A percentile compares a stretch with the other conserved stretches of the same genome.
Conservation (phyloP, 1,140 invertebrate genomes). For the Geopemphigus sp. region DNA sequence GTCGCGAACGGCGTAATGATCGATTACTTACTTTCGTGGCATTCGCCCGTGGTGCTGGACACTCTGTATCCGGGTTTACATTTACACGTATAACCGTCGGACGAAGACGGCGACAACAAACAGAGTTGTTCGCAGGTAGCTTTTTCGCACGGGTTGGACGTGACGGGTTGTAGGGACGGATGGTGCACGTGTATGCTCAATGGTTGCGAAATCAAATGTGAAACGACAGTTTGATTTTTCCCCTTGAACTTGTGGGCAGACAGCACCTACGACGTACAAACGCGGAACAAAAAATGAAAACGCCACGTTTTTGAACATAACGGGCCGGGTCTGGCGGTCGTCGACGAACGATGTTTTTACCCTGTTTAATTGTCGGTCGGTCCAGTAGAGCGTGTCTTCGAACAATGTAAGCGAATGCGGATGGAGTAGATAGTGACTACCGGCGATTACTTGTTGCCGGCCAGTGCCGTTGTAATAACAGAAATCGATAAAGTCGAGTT, state of each 20-base stretch:
- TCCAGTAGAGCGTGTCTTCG: conserved; percentile 95
- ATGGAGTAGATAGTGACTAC: conserved; percentile 88
- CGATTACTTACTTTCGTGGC: conserved; percentile 62
- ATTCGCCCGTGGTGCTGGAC: conserved; percentile 66
- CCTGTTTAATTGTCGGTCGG: conserved; percentile 86
- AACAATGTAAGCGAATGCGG: conserved; percentile 92
- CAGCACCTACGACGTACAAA: conserved; percentile 55
- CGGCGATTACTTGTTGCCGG: conserved; percentile 80
- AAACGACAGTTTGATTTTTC: conserved; percentile 86
- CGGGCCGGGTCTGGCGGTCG: too few relatives aligned
- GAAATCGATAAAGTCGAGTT: conserved; percentile 97
- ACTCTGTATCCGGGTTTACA: conserved; percentile 85
- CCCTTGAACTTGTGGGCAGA: conserved; percentile 90
- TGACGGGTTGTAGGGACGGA: conserved; percentile 85
- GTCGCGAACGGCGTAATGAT: conserved; percentile 36
- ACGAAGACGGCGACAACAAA: conserved; percentile 73
- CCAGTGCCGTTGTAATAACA: conserved; percentile 94
- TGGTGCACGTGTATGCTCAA: conserved; percentile 93
- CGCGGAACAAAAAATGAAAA: background rate
- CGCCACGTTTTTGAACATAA: background rate
- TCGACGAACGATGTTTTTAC: conserved; percentile 58
- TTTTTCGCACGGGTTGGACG: conserved; percentile 76
- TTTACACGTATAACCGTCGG: conserved; percentile 78
- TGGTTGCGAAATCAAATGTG: conserved; percentile 90
- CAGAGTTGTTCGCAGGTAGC: conserved; percentile 87